Evolutionary conservation across 2,113 vertebrate genomes (phyloP).

Genomic region (Silurus meridionalis): DNA sequence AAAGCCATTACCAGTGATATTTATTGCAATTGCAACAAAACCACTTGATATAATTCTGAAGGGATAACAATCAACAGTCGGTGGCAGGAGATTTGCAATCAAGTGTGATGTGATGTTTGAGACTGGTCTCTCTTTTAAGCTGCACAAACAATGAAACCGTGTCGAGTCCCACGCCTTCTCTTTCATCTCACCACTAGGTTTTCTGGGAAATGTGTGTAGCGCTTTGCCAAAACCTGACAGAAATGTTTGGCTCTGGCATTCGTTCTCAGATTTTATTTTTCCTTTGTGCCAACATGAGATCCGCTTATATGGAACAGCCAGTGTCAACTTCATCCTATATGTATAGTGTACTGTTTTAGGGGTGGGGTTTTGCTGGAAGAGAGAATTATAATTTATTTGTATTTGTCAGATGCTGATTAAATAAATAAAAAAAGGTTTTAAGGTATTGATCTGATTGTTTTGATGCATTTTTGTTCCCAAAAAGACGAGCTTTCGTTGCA

Average conservation of each 20-base stretch:
- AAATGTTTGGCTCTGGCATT: slow-evolving; percentile 5
- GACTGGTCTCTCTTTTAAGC: neutral
- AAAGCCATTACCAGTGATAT: neutral
- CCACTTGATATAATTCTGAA: too few species aligned
- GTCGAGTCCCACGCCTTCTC: neutral
- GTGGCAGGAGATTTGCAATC: neutral
- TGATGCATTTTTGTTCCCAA: neutral
- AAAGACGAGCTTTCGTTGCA: neutral
- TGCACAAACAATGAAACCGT: neutral
- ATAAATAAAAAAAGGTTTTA: slow-evolving; percentile 69
- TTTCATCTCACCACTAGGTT: too few species aligned
- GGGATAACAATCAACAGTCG: neutral
- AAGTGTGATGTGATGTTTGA: neutral
- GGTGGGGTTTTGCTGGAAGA: slow-evolving; percentile 60
- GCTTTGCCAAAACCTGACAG: slow-evolving; percentile 59
- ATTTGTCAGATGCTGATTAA: slow-evolving; percentile 66
- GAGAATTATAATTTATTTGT: slow-evolving; percentile 73
- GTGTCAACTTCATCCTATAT: slow-evolving; percentile 28
- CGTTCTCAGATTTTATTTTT: slow-evolving; percentile 36
- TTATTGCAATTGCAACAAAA: too few species aligned
- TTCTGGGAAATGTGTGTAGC: neutral
- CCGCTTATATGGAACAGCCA: slow-evolving; percentile 15
- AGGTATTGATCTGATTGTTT: slow-evolving; percentile 23
- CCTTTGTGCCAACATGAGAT: slow-evolving; percentile 55
- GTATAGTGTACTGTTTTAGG: slow-evolving; percentile 43